Evolutionary conservation across 2,888 invertebrate genomes (phyloP), one percentile per base, ranked within the genome.

Genomic region (Drosophila imparisetae): DNA sequence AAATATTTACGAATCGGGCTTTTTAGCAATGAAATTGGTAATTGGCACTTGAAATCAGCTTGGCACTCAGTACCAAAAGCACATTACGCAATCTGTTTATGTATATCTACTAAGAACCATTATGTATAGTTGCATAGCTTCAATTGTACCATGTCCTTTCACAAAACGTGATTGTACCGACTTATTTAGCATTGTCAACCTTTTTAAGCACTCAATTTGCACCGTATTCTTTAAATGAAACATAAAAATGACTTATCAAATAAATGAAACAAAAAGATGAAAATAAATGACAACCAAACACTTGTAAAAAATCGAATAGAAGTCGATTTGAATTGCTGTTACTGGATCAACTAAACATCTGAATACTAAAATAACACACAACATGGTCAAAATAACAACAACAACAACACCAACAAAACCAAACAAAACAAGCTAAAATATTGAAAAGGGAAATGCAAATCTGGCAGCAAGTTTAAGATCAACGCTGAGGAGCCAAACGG

Each of bases 321-420:
- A 55, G 10, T 62, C 52, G 61, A 58, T 48, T 61, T 45, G 15
- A 76, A 61, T 34, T 24, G 24, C 45, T 32, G 24, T 60, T 8
- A 45, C 24, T 24, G 24, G 21, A 45, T 45, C 45, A 45, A 27
- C 15, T 15, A 30, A 36, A 13, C n/a, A 70, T 42, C 30, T 36
- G 30, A 58, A 65, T 32, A 64, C 72, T 32, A 32, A 66, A 67
- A 45, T 1, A 27, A 49, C 52, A 29, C 50, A 36, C 55, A 60
- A 73, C 42, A 73, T 60, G 81, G 81, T 79, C 79, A 81, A 64
- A 69, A 66, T 45, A 61, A 72, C 21, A 57, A 63, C 21, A 61
- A 72, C 21, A 57, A 61, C 21, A 62, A 58, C 52, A 61, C 53
- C 29, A 29, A 29, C 29, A 36, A 49, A 60, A 18, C 27, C 38